Evolutionary conservation across 2,113 vertebrate genomes (phyloP).

Genomic region (Tenebrosternarchus preto): DNA sequence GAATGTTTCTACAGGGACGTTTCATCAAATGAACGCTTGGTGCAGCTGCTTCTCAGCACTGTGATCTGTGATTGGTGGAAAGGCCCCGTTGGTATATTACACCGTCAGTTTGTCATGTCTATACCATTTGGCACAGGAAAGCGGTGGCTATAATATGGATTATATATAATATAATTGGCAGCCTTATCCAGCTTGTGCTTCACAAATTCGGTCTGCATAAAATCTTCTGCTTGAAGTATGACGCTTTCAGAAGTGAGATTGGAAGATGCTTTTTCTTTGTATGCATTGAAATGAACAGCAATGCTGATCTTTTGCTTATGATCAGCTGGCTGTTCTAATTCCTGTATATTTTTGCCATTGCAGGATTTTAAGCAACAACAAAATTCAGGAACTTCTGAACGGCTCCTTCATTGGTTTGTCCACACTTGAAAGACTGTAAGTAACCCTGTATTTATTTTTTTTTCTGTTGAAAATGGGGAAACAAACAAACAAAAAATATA

Average conservation of each 20-base stretch:
- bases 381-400: conserved; percentile 92
- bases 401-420: conserved; percentile 88
- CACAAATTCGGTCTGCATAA: not conserved
- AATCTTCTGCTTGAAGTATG: not conserved
- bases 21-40: not conserved
- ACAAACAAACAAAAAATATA: too few species aligned
- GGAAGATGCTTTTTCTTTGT: not conserved
- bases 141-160: not conserved
- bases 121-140: not conserved
- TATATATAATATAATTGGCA: too few species aligned
- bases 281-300: too few species aligned
- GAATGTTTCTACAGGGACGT: not conserved
- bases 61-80: not conserved
- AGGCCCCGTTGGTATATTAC: not conserved
- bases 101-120: not conserved
- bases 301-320: not conserved
- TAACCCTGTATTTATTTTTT: conserved; percentile 14
- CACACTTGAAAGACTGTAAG: conserved; percentile 91
- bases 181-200: not conserved
- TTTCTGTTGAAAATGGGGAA: too few species aligned
- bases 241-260: not conserved
- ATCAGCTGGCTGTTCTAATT: not conserved
- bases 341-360: conserved; percentile 49
- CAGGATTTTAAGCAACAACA: conserved; percentile 96
- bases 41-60: too few species aligned